A percentile compares a stretch with the other conserved stretches of the same genome.
phyloP scores from a whole-genome alignment of 2,113 vertebrate genomes.

The Oceanodroma tethys region DNA sequence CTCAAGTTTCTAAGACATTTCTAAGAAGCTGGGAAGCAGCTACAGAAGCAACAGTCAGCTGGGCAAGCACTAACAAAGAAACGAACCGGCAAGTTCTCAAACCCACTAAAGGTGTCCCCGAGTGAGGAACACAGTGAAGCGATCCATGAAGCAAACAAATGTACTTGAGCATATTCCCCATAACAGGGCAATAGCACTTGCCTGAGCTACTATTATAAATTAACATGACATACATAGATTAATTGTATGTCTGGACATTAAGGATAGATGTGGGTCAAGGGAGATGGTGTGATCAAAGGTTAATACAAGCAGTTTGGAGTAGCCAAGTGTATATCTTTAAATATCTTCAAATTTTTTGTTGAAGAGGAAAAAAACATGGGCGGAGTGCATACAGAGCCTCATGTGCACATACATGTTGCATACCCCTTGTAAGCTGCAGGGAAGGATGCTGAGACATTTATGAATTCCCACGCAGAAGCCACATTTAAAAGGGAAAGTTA shows the following conservation, averaged over 20 bases:
- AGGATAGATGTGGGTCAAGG: neutral
- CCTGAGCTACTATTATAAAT: neutral
- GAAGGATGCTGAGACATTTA: neutral
- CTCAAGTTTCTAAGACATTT: neutral
- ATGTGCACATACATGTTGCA: neutral
- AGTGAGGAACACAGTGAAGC: neutral
- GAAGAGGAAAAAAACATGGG: neutral
- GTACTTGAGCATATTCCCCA: neutral
- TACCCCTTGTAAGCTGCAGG: neutral
- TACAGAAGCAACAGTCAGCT: neutral
- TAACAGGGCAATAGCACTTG: neutral
- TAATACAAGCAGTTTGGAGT: neutral
- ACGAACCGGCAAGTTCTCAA: neutral
- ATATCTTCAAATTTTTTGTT: neutral
- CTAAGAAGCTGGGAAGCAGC: neutral
- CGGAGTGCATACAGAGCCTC: neutral
- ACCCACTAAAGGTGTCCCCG: neutral
- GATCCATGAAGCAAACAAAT: neutral
- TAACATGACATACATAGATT: neutral
- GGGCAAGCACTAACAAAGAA: neutral
- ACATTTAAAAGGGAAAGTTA: neutral
- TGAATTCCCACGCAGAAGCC: neutral
- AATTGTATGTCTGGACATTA: neutral
- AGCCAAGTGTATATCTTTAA: neutral
- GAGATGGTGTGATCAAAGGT: neutral